Conservation (phyloP, 2,888 invertebrate genomes). For the Tyria jacobaeae region DNA sequence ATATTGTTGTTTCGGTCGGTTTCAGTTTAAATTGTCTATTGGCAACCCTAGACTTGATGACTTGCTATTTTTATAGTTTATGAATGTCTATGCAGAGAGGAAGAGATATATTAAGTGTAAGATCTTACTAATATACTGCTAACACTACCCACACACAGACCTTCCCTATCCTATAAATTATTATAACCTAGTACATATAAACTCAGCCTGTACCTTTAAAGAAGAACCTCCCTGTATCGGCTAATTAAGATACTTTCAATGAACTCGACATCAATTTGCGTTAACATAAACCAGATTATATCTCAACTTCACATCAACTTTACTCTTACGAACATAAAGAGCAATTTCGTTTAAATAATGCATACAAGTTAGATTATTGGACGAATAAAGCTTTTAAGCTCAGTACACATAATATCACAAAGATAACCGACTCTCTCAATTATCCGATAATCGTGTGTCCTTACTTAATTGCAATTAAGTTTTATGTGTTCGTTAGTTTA, state of each 20-base stretch:
- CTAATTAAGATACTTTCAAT: constrained; percentile 50
- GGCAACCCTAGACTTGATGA: too few relatives aligned
- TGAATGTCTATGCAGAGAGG: too few relatives aligned
- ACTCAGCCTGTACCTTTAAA: constrained; percentile 19
- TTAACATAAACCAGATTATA: constrained; percentile 32
- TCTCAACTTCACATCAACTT: constrained; percentile 21
- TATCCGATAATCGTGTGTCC: constrained; percentile 45
- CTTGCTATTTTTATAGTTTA: too few relatives aligned
- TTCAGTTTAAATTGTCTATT: too few relatives aligned
- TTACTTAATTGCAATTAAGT: constrained; percentile 46
- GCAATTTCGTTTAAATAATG: constrained; percentile 17
- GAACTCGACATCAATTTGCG: constrained; percentile 49
- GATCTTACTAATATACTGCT: neutral
- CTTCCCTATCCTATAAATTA: constrained; percentile 1
- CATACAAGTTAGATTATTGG: constrained; percentile 27
- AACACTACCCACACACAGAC: constrained; percentile 7
- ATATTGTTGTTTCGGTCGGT: too few relatives aligned
- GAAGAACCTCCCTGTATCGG: constrained; percentile 38
- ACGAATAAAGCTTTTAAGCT: constrained; percentile 50
- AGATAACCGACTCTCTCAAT: constrained; percentile 50
- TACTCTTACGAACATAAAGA: constrained; percentile 18
- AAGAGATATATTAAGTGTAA: neutral
- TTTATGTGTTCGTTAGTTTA: constrained; percentile 53
- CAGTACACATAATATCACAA: constrained; percentile 47
- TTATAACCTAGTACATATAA: constrained; percentile 12